A percentile compares a stretch with the other conserved stretches of the same genome.
Conservation (phyloP, 2,113 vertebrate genomes). For the Elephas maximus region DNA sequence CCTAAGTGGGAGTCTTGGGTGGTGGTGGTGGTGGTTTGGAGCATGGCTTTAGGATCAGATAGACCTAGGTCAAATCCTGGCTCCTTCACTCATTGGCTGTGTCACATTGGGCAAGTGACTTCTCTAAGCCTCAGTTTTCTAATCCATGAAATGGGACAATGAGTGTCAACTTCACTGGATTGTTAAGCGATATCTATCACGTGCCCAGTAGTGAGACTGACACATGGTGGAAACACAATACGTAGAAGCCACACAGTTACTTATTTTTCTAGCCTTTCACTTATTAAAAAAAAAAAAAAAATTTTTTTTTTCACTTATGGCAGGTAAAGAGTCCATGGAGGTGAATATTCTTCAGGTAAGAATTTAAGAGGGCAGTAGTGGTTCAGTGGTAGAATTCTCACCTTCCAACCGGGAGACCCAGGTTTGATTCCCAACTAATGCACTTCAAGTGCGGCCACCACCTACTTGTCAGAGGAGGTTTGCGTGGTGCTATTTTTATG, state of each 20-base stretch:
- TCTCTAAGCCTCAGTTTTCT: slow-evolving; percentile 41
- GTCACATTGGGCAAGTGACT: background rate
- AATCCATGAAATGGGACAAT: background rate
- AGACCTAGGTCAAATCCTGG: background rate
- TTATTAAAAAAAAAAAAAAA: too few relatives aligned
- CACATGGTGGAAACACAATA: background rate
- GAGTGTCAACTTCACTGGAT: too few relatives aligned
- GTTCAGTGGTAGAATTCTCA: background rate
- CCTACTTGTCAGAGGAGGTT: background rate
- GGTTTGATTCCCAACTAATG: background rate
- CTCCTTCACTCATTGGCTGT: background rate
- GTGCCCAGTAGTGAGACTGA: background rate
- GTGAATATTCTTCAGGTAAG: background rate
- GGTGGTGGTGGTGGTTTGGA: background rate
- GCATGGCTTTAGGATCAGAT: background rate
- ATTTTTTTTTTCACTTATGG: background rate
- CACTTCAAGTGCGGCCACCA: background rate
- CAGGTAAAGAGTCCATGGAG: background rate
- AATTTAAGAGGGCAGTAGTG: background rate
- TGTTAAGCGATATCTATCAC: background rate
- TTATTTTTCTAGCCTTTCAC: background rate
- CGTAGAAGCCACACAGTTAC: background rate
- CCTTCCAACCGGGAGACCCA: background rate
- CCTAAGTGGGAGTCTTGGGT: background rate
- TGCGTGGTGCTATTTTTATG: background rate